These are phyloP conservation scores for Saturnia japonica DNA, from an alignment of 2,888 invertebrate genomes.

Conservation along the genomic window DNA sequence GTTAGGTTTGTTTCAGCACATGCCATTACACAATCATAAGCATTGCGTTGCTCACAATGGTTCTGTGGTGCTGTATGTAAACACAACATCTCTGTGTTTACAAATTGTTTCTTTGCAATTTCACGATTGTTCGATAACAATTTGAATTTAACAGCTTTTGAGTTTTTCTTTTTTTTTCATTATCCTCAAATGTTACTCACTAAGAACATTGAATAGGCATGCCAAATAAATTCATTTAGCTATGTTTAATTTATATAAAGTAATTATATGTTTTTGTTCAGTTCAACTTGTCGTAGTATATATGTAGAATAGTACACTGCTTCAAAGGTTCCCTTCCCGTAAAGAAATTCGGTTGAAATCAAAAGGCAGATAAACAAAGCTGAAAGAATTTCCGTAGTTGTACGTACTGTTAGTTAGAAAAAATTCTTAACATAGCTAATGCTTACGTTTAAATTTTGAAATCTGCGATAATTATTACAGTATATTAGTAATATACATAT, in stretches of 20 bases:
- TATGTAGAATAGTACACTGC: too few species aligned
- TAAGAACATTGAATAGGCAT: not conserved
- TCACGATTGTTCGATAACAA: conserved; percentile 30
- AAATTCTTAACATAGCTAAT: too few species aligned
- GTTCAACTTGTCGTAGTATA: not conserved
- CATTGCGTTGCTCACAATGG: conserved; percentile 51
- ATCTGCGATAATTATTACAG: too few species aligned
- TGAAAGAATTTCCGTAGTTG: too few species aligned
- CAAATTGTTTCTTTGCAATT: conserved; percentile 71
- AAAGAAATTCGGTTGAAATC: too few species aligned
- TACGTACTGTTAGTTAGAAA: too few species aligned
- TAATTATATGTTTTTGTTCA: not conserved
- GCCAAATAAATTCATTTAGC: not conserved
- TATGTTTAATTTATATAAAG: not conserved
- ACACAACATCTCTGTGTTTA: conserved; percentile 62
- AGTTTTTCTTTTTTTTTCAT: conserved; percentile 6
- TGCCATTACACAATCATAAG: conserved; percentile 51
- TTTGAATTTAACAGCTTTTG: not conserved
- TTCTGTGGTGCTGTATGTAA: conserved; percentile 49
- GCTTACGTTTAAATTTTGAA: too few species aligned
- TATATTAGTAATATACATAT: too few species aligned
- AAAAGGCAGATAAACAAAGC: too few species aligned
- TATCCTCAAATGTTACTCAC: not conserved
- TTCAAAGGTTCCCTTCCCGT: too few species aligned
- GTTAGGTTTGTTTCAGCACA: conserved; percentile 44